phyloP scores from a whole-genome alignment of 2,113 vertebrate genomes.

The Naja naja region DNA sequence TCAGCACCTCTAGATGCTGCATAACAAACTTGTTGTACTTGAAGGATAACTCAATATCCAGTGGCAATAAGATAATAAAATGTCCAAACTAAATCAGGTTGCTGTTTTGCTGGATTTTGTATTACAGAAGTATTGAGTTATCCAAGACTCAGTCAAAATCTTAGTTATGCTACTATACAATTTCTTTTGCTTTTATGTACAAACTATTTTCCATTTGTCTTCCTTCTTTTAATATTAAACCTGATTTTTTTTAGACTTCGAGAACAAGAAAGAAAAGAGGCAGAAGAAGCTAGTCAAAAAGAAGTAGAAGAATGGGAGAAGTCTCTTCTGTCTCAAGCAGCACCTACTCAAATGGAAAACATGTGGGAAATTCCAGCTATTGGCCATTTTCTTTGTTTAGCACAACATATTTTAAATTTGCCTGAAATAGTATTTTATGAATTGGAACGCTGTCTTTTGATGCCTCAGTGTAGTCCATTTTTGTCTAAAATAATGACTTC shows the following conservation, averaged over 20 bases:
- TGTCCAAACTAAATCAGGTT: neutral
- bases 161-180: neutral
- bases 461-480: constrained; percentile 93
- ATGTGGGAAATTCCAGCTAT: constrained; percentile 98
- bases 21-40: neutral
- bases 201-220: constrained; percentile 12
- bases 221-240: neutral
- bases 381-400: constrained; percentile 96
- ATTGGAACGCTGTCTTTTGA: constrained; percentile 92
- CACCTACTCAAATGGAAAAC: constrained; percentile 80
- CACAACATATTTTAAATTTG: constrained; percentile 91
- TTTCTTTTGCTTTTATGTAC: constrained; percentile 18
- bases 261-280: constrained; percentile 92
- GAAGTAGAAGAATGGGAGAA: constrained; percentile 96
- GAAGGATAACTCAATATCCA: neutral
- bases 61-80: neutral
- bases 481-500: constrained; percentile 97
- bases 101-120: neutral
- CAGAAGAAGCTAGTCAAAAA: constrained; percentile 91
- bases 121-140: neutral
- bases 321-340: constrained; percentile 82
- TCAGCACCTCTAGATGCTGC: neutral
- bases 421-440: constrained; percentile 97
- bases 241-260: constrained; percentile 78
- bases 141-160: constrained; percentile 3